phyloP scores from a whole-genome alignment of 2,113 vertebrate genomes.

The human (Homo sapiens) region GRCh38 chr12:97855501-97856000 shows the following conservation, averaged over 20 bases:
- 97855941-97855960: not conserved
- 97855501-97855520: not conserved
- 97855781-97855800: not conserved
- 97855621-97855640: not conserved
- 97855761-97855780: not conserved
- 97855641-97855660: not conserved
- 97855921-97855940: not conserved
- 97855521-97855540: not conserved
- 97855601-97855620: not conserved
- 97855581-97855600: not conserved
- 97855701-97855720: not conserved
- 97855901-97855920: not conserved
- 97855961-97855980: not conserved
- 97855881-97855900: not conserved
- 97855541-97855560: not conserved
- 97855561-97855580: not conserved
- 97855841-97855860: not conserved
- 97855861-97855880: not conserved
- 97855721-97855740: not conserved
- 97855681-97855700: not conserved
- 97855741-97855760: not conserved
- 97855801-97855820: not conserved
- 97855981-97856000: not conserved
- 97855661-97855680: not conserved
- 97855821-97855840: not conserved